Base-by-base conservation (phyloP, 64 coral and sea anemone species). In the Trachythela sp. region DNA sequence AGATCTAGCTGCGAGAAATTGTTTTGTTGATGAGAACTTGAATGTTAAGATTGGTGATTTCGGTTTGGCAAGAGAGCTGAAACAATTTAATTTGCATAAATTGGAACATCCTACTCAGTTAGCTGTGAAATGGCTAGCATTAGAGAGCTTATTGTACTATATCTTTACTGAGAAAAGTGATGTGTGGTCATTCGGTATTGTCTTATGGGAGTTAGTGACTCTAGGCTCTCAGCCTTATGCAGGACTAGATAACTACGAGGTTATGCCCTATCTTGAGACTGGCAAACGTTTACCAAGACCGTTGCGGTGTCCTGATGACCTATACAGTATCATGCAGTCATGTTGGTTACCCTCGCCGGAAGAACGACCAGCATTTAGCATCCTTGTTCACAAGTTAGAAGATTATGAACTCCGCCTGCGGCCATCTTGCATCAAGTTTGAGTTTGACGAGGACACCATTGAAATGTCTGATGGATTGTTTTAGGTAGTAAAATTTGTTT, bases 1-100 rank as follows among this genome's bases (percentile, higher is more conserved):
- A 80, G 75, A 80, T 80, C 9, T 80, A 37, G 75, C 75, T 18
- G 75, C 75, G 7, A 80, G 75, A 80, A 80, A 80, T 80, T 80
- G 75, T 36, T 80, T 80, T 35, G 75, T 80, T 39, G 75, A 80
- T 39, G 75, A 37, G 4, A 30, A 80, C 34, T 36, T 80, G 6
- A 80, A 80, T 37, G 34, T 80, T 6, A 80, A 80, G 33, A 80
- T 80, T 80, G 75, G 75, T 30, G 75, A 80, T 22, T 80, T 80
- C 2, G 75, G 75, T 22, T 39, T 80, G 20, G 75, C 75, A 80
- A 80, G 75, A 39, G 38, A 80, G 20, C 13, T 80, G 20, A 30
- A 39, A 35, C 75, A 80, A 36, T 80, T 80, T 80, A 30, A 37
- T 80, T 35, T 80, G 31, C 30, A 80, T 80, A 80, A 36, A 80